phyloP scores from a whole-genome alignment of 2,888 invertebrate species.

The Ormyrus pomaceus region DNA sequence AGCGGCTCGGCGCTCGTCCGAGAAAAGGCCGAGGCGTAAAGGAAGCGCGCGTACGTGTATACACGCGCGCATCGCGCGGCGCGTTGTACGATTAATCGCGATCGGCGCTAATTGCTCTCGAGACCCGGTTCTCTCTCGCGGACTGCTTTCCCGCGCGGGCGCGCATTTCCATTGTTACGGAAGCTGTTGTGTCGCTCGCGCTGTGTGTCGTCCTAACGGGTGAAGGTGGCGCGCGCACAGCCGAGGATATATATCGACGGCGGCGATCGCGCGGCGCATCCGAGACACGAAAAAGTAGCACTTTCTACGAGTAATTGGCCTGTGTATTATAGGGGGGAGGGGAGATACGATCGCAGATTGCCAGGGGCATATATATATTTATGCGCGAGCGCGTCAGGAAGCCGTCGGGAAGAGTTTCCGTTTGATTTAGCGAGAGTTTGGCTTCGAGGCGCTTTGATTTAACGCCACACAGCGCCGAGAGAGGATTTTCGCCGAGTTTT shows the following conservation, averaged over 20 bases:
- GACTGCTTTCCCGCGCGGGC: conserved; percentile 33
- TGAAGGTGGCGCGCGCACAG: too few species aligned
- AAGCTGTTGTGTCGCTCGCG: not conserved
- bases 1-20: too few species aligned
- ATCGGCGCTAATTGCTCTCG: conserved; percentile 32
- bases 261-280: not conserved
- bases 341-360: conserved; percentile 4
- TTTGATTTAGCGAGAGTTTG: conserved; percentile 24
- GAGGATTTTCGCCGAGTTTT: not conserved
- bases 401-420: not conserved
- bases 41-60: conserved; percentile 2
- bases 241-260: not conserved
- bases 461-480: not conserved
- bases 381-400: not conserved
- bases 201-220: not conserved
- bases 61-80: not conserved
- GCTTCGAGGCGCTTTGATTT: not conserved
- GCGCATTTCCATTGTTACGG: not conserved
- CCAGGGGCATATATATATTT: not conserved
- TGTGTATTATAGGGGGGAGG: not conserved
- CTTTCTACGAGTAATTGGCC: conserved; percentile 49
- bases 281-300: conserved; percentile 29
- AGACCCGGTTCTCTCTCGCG: conserved; percentile 22
- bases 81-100: conserved; percentile 17
- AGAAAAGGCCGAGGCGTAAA: not conserved